Evolutionary conservation across 2,888 invertebrate species (phyloP), one percentile per base, ranked within the genome.

Genomic region (Macropis europaea): DNA sequence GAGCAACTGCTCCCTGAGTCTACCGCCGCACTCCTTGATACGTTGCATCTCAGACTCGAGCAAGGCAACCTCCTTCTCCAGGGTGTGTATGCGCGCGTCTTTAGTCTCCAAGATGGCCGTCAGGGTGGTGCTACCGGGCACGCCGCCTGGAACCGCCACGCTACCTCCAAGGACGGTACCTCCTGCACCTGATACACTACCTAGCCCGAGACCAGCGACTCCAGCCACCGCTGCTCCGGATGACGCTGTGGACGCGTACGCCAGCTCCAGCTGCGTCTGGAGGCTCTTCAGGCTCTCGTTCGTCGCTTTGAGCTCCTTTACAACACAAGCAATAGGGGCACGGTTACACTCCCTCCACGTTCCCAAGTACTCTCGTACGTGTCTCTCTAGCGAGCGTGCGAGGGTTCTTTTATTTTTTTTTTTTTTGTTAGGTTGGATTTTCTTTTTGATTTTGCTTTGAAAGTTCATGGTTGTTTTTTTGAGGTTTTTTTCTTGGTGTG

Each of bases 81-180:
- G 93, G 79, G 95, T 95, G 89, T 95, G 93, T 90, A 97, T 96
- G 90, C 96, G 93, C 87, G 95, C 95, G 91, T 96, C 96, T 94
- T 96, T 95, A 85, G 95, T 95, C 92, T 95, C 95, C 91, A 95
- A 93, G 90, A 95, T 94, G 86, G 95, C 95, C 84, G 94, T 94
- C 90, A 95, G 93, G 83, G 95, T 95, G 90, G 94, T 94, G 90
- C 92, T 92, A 88, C 92, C 91, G 89, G 92, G 91, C 89, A 92
- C 91, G 90, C 84, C 87, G 68, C 88, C 88, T 36, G 90, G 90
- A 57, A 89, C 89, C 38, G 89, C 90, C 40, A 89, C 89, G 76
- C 88, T 89, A 60, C 89, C 89, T 40, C 90, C 90, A 24, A 86
- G 84, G 59, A 87, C 79, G 42, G 86, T 88, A 61, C 77, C 81